These are phyloP conservation scores for Cisticola juncidis DNA, from an alignment of 2,113 vertebrate species.

Conservation along the genomic window DNA sequence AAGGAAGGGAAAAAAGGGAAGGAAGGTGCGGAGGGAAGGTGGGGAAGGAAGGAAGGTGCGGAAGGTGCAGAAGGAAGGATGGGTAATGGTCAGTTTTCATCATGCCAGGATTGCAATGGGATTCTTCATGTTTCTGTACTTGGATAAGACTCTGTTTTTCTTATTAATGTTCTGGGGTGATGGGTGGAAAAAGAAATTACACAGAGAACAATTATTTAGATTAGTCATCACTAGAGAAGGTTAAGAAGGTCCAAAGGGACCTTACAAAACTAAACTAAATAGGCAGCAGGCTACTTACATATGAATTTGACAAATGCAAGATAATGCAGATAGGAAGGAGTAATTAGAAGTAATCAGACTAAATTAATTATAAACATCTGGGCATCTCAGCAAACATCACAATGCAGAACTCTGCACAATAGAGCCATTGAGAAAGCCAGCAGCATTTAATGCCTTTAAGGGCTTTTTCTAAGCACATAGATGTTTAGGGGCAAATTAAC, in stretches of 20 bases:
- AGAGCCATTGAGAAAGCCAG: neutral
- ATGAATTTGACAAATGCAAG: slow-evolving; percentile 22
- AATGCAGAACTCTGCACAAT: neutral
- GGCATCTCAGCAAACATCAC: neutral
- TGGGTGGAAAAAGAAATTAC: neutral
- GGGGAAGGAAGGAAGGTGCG: too few relatives aligned
- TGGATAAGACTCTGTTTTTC: neutral
- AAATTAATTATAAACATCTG: slow-evolving; percentile 54
- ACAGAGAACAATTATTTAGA: neutral
- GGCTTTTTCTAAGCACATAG: neutral
- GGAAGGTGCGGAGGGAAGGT: too few relatives aligned
- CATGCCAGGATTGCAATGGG: neutral
- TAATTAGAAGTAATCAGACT: slow-evolving; percentile 45
- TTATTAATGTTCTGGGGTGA: neutral
- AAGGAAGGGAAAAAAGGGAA: too few relatives aligned
- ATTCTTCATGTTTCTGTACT: neutral
- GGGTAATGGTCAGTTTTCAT: neutral
- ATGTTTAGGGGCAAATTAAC: neutral
- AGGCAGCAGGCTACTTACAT: neutral
- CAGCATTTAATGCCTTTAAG: neutral
- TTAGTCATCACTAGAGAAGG: neutral
- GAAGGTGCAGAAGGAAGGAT: accelerated
- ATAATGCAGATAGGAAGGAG: slow-evolving; percentile 14
- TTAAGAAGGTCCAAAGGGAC: slow-evolving; percentile 13
- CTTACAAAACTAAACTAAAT: neutral